A percentile compares a stretch with the other conserved stretches of the same genome.
These are phyloP conservation scores for Tenodera sinensis DNA, from an alignment of 2,888 invertebrate genomes.

Conservation along the genomic window DNA sequence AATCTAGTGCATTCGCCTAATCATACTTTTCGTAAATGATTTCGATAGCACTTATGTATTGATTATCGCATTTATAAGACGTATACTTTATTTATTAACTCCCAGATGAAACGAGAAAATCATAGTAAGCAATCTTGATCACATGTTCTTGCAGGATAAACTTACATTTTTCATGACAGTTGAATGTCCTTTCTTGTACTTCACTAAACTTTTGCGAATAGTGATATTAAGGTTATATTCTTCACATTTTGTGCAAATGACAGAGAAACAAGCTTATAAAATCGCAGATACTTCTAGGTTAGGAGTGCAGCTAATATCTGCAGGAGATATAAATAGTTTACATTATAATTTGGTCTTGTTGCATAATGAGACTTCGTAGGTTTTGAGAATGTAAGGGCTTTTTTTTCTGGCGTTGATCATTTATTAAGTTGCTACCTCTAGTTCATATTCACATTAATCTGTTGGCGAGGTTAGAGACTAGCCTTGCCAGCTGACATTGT, in stretches of 20 bases:
- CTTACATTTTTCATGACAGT: background rate
- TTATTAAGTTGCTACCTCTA: too few relatives aligned
- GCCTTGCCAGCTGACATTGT: too few relatives aligned
- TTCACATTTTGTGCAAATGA: background rate
- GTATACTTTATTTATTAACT: background rate
- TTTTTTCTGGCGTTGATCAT: too few relatives aligned
- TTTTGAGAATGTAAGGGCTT: too few relatives aligned
- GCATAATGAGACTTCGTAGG: too few relatives aligned
- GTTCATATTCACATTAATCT: too few relatives aligned
- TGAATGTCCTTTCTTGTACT: background rate
- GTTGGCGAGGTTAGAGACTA: too few relatives aligned
- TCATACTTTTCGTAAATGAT: background rate
- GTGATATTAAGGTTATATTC: background rate
- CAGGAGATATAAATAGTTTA: too few relatives aligned
- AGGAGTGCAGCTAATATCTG: background rate
- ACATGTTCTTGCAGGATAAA: background rate
- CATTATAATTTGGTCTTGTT: too few relatives aligned
- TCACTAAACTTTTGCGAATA: background rate
- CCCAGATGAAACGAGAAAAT: background rate
- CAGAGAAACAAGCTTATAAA: background rate
- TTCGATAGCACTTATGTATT: background rate
- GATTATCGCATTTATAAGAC: background rate
- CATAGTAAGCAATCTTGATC: background rate
- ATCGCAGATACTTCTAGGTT: background rate
- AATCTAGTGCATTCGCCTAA: background rate